Percentiles rank a stretch among this genome's conserved stretches.
Conservation (phyloP, 2,888 invertebrate species). For the Amorpha juglandis region DNA sequence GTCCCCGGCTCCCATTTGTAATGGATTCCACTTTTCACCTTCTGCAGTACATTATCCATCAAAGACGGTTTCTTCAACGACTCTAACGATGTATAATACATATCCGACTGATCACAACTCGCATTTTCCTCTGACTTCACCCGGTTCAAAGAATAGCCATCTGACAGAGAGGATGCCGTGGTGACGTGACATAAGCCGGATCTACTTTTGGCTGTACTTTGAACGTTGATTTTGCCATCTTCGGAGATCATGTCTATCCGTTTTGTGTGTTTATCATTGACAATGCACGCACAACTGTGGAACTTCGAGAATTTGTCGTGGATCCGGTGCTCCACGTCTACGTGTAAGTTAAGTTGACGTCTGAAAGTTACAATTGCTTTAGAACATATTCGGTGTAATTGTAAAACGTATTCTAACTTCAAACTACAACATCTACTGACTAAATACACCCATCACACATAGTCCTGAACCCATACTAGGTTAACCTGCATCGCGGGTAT, state of each 20-base stretch:
- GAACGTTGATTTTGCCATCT: slow-evolving; percentile 49
- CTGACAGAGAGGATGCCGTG: slow-evolving; percentile 30
- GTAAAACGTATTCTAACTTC: too few relatives aligned
- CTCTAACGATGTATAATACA: slow-evolving; percentile 61
- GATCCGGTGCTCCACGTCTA: slow-evolving; percentile 59
- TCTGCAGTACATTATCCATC: slow-evolving; percentile 46
- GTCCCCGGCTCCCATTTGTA: slow-evolving; percentile 75
- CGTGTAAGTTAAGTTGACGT: slow-evolving; percentile 64
- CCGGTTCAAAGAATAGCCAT: slow-evolving; percentile 33
- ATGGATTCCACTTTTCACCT: slow-evolving; percentile 46
- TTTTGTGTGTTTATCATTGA: slow-evolving; percentile 36
- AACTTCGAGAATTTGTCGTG: slow-evolving; percentile 64
- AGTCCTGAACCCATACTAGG: not conserved
- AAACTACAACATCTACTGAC: too few relatives aligned
- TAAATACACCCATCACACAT: not conserved
- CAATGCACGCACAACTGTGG: slow-evolving; percentile 61
- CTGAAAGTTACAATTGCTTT: slow-evolving; percentile 43
- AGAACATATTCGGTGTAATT: too few relatives aligned
- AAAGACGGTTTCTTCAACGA: slow-evolving; percentile 53
- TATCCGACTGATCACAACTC: slow-evolving; percentile 60
- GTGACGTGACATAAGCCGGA: slow-evolving; percentile 28
- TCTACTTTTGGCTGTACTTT: slow-evolving; percentile 37
- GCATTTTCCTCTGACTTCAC: slow-evolving; percentile 52
- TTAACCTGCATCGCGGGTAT: too few relatives aligned
- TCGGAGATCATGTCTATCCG: slow-evolving; percentile 42